Conservation (phyloP, 2,797 vertebrate genomes). For the Propithecus perrieri region DNA sequence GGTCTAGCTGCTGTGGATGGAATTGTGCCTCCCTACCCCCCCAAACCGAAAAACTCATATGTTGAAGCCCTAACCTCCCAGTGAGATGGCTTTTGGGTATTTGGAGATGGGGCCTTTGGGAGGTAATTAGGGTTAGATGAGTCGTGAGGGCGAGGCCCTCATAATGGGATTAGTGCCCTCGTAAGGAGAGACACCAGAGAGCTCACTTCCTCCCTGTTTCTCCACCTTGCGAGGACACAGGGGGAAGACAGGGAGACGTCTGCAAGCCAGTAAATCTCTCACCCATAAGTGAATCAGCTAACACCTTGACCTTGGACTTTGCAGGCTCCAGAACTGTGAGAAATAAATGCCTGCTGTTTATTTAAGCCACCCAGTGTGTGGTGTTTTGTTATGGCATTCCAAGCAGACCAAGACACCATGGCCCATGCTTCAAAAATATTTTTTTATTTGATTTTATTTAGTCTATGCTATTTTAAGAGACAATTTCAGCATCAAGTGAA, state of each 20-base stretch:
- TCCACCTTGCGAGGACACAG: neutral
- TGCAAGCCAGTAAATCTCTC: neutral
- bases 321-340: neutral
- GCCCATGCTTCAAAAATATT: neutral
- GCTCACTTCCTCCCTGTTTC: neutral
- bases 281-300: neutral
- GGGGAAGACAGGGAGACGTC: neutral
- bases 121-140: neutral
- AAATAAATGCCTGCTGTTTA: neutral
- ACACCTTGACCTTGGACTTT: neutral
- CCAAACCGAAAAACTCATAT: neutral
- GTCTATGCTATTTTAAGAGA: neutral
- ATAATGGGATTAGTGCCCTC: neutral
- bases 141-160: neutral
- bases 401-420: neutral
- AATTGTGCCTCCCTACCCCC: neutral
- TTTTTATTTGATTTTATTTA: neutral
- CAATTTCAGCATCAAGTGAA: neutral
- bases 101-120: neutral
- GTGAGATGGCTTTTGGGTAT: neutral
- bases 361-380: neutral
- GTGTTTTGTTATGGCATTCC: neutral
- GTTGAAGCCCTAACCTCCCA: neutral
- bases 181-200: neutral
- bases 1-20: neutral